Base-by-base conservation (phyloP, 2,797 vertebrate genomes). In the Sternarchorhynchus goeldii region DNA sequence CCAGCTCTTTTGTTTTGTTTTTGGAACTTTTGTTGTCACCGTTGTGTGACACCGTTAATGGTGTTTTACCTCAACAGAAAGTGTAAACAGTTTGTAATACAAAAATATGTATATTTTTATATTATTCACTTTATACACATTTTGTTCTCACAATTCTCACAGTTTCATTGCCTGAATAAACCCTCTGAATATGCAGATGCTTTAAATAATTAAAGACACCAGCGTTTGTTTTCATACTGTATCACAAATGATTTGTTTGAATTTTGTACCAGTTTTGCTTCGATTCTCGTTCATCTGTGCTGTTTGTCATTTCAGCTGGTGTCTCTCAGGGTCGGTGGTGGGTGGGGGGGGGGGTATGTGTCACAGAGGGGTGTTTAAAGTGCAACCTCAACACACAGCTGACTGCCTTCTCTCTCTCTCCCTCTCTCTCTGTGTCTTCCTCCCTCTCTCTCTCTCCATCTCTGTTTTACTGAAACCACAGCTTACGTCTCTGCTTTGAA, bases 261-360 rank as follows among this genome's bases (percentile, higher is more conserved):
- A 91, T 93, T 93, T 94, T 92, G 92, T 92, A 88, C 89, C 89
- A 91, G 91, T 93, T 93, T 93, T 91, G 89, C 88, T 91, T 90
- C 66, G n/a, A 55, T 64, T 39, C 16, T 66, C 81, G 79, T 81
- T 81, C 62, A 71, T 78, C 65, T 58, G 59, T 36, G 12, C 55
- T n/a, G 4, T 87, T 83, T 73, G 20, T 56, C 5, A 84, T 78
- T 89, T 88, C 85, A 88, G 1, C 57, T 75, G 59, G 41, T 60
- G 71, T 56, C 82, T 59, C 63, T 74, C 25, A 36, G 82, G 89
- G n/a, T n/a, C n/a, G n/a, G n/a, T n/a, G n/a, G n/a, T n/a, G n/a
- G n/a, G n/a, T n/a, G 91, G 90, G 25, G 25, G 25, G 25, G 25
- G 25, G 25, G 25, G 25, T 25, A 85, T 87, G 82, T 91, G 88